Percentiles rank a stretch among this genome's conserved stretches.
Conservation (phyloP, 2,888 invertebrate genomes). For the Mesorhabditis sp. region DNA sequence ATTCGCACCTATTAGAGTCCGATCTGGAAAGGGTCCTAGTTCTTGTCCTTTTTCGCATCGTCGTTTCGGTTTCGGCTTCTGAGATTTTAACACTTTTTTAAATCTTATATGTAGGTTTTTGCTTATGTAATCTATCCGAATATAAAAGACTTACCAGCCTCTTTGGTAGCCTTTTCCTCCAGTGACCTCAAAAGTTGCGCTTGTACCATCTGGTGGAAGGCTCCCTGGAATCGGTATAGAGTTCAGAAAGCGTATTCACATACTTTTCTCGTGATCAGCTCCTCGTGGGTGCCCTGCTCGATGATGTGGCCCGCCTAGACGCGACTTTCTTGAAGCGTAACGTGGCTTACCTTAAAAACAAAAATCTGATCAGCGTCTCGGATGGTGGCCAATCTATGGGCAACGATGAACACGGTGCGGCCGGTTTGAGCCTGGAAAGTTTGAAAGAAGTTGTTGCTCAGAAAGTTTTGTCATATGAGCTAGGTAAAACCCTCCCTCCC, state of each 20-base stretch:
- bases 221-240: constrained; percentile 36
- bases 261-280: constrained; percentile 28
- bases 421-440: constrained; percentile 58
- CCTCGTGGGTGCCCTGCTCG: constrained; percentile 61
- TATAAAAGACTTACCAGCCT: background rate
- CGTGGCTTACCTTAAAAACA: constrained; percentile 34
- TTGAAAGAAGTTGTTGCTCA: background rate
- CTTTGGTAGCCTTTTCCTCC: constrained; percentile 16
- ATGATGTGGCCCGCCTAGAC: constrained; percentile 54
- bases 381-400: constrained; percentile 64
- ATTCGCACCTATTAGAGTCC: background rate
- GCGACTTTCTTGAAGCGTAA: background rate
- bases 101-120: background rate
- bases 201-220: constrained; percentile 61
- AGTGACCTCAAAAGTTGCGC: constrained; percentile 53
- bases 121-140: background rate
- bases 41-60: background rate
- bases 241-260: too few species aligned
- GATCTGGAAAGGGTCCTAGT: background rate
- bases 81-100: too few species aligned
- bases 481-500: too few species aligned
- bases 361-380: constrained; percentile 63
- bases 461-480: too few species aligned
- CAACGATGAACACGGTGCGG: constrained; percentile 63
- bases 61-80: background rate